Evolutionary conservation across 2,888 invertebrate species (phyloP), one percentile per base, ranked within the genome.

Genomic region (Apocheima hispidaria): DNA sequence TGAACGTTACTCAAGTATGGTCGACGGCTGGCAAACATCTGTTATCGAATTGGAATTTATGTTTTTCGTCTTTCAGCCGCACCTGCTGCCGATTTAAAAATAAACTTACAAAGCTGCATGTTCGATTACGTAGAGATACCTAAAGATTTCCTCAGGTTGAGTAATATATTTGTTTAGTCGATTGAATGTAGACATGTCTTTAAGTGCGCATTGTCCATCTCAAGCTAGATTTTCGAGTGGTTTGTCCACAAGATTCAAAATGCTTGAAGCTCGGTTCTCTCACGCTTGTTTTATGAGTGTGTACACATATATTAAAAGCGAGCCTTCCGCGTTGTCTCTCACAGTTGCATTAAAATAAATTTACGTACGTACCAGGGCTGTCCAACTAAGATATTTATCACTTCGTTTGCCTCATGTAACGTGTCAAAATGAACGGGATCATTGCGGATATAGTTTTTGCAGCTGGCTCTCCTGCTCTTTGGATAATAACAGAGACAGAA

Each of bases 21-120:
- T 77, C 76, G 81, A 77, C 81, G 83, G 83, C 84, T 86, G 90
- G 86, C 79, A 75, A 86, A 78, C 90, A 86, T 90, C 88, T 89
- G 88, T 90, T 89, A 90, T 89, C 90, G 89, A 86, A 83, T 82
- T 78, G 70, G 72, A 82, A 86, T 90, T 87, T 87, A 88, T 87
- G 89, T 86, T 87, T 85, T 87, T 86, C 88, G 78, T 87, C 86
- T 88, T 85, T 86, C 84, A 84, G 75, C 68, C 83, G 81, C 91
- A 91, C 90, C 89, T 89, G 90, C 83, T 82, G 69, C 74, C 74
- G 77, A 77, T 84, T 82, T 84, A 85, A 86, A 86, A 86, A 83
- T 80, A 78, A 78, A 75, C 69, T 73, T 69, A 74, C 69, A 72
- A 65, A 72, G 70, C 63, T 72, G 63, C 72, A 71, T 68, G 63